Percentiles rank a stretch among this genome's conserved stretches.
These are phyloP conservation scores for Cyclophora punctaria DNA, from an alignment of 2,888 invertebrate genomes.

Conservation along the genomic window DNA sequence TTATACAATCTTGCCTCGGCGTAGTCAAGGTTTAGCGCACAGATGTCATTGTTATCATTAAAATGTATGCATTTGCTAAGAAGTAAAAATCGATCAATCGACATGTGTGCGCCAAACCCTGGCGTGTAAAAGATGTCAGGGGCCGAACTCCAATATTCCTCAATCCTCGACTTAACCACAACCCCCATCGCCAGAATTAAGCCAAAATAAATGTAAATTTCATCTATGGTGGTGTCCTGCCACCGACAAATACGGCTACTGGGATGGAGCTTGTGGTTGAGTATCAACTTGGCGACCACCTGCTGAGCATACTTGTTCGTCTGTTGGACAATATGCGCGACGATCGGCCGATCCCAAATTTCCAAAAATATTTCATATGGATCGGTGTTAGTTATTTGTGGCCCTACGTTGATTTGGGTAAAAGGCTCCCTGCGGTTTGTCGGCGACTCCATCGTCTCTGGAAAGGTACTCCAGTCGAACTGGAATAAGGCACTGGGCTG, in stretches of 20 bases:
- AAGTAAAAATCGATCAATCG: not conserved
- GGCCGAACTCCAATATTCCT: not conserved
- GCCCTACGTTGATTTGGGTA: conserved; percentile 11
- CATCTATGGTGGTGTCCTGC: not conserved
- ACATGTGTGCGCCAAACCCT: not conserved
- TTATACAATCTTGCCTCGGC: not conserved
- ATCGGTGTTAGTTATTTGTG: conserved; percentile 10
- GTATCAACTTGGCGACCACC: conserved; percentile 1
- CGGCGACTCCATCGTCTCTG: conserved; percentile 3
- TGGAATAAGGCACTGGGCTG: not conserved
- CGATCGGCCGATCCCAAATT: conserved; percentile 22
- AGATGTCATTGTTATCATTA: not conserved
- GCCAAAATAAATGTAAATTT: not conserved
- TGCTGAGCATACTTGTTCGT: conserved; percentile 10
- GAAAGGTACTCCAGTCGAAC: conserved; percentile 11
- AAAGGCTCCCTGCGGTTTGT: conserved; percentile 12
- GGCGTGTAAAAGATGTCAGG: not conserved
- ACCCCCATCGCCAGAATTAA: not conserved
- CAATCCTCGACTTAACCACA: not conserved
- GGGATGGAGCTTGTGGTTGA: conserved; percentile 2
- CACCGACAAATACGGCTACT: conserved; percentile 5
- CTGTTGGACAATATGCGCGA: no score
- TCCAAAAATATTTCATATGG: conserved; percentile 18
- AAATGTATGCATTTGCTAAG: not conserved
- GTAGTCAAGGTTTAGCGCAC: not conserved